Base-by-base conservation (phyloP, 35 echinoderm and acorn worm species). In the Strongylocentrotus purpuratus region DNA sequence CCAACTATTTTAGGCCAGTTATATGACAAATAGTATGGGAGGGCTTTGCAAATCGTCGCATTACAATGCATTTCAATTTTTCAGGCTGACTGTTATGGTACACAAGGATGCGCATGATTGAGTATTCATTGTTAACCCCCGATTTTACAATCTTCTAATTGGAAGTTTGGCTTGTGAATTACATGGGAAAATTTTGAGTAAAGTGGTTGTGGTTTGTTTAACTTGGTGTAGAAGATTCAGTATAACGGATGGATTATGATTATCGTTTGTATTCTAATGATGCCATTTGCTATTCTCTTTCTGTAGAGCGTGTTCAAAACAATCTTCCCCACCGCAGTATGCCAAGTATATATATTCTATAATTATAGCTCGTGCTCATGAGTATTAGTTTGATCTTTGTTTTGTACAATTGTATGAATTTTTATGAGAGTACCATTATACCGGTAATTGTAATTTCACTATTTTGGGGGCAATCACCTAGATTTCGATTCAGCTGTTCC, bases 181-280 rank as follows among this genome's bases (percentile, higher is more conserved):
- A 78, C 65, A 78, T 78, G 65, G 65, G 65, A 78, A 78, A 78
- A 78, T 78, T 78, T 78, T 78, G 20, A 78, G 28, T 78, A 78
- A 22, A n/a, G 4, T n/a, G 22, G 5, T 78, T 78, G 65, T 8
- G 65, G 65, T 78, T 78, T 22, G 15, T 8, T 4, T 78, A 22
- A 28, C 3, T 78, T 28, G 65, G 65, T 78, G 65, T n/a, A 78
- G 28, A 78, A 78, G 7, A n/a, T n/a, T 78, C 65, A 78, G 28
- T 28, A n/a, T 78, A 78, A 78, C 28, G n/a, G 65, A 78, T 78
- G 65, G 65, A 78, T 22, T 28, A 71, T 0, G 1, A 55, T 55
- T 71, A 71, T 71, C 25, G 5, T 71, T 25, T 25, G 61, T 17
- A 70, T 4, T 28, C 17, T 70, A 28, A 70, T 28, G 17, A 70